Evolutionary conservation across 2,797 vertebrate genomes (phyloP), one percentile per base, ranked within the genome.

Genomic region (Labeo calbasu): DNA sequence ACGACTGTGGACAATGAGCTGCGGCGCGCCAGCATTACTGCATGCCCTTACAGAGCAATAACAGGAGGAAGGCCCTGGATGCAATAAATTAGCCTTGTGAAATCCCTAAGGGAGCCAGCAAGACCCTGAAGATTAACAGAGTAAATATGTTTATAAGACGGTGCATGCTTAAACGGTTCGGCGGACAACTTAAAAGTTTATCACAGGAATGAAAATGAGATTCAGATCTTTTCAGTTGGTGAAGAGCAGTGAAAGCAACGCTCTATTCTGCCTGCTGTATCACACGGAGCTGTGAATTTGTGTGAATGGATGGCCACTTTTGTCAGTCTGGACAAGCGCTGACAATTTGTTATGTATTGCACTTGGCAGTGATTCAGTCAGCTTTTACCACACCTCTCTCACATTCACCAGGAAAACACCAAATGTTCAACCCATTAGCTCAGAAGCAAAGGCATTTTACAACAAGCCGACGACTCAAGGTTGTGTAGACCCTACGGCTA

Each of bases 321-420:
- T 90, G 89, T 88, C 85, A 84, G 72, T 84, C 89, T 89, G 87
- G 87, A 83, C 75, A 48, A 51, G 51, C 28, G 53, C 66, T 77
- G 84, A 88, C 88, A 76, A 82, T 85, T 32, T 19, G 71, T 94
- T 92, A 91, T 87, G 85, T 90, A 81, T 84, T 79, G 84, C 66
- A 79, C 13, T 78, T 84, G 75, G 48, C 63, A 70, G 36, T n/a
- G 40, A n/a, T 84, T 84, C 65, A 36, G 11, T 51, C 21, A 63
- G 46, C 57, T 50, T 73, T 66, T 65, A 63, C 70, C 57, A 63
- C 10, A 36, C 46, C 46, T 5, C 25, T 55, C 21, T 53, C 61
- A 28, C 66, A 28, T 71, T 70, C n/a, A 57, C 11, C 50, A 25
- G 21, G 50, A 69, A 53, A 53, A 70, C 68, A 40, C 25, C 81